Conservation (phyloP, 2,888 invertebrate genomes). For the Meghimatium bilineatum region DNA sequence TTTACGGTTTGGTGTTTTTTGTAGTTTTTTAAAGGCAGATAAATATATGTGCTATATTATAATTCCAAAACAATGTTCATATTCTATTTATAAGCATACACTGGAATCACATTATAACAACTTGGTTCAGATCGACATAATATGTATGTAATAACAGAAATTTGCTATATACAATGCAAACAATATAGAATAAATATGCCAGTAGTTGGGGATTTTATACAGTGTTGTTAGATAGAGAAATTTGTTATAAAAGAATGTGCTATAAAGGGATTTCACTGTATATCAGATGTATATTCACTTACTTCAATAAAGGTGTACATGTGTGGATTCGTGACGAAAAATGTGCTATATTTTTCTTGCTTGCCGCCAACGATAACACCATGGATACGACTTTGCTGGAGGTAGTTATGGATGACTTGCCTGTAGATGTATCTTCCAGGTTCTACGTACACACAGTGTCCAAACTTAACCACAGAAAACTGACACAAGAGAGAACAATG, state of each 20-base stretch:
- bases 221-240: conserved; percentile 63
- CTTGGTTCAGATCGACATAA: too few relatives aligned
- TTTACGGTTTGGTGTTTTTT: too few relatives aligned
- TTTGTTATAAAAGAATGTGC: conserved; percentile 67
- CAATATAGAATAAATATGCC: too few relatives aligned
- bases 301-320: conserved; percentile 57
- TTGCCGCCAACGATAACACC: conserved; percentile 65
- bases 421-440: conserved; percentile 58
- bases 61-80: too few relatives aligned
- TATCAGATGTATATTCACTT: neutral
- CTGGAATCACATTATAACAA: too few relatives aligned
- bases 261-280: conserved; percentile 43
- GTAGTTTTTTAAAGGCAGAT: too few relatives aligned
- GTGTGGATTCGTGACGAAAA: conserved; percentile 67
- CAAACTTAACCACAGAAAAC: conserved; percentile 71
- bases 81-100: too few relatives aligned
- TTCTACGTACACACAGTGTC: conserved; percentile 73
- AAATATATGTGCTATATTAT: too few relatives aligned
- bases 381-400: conserved; percentile 63
- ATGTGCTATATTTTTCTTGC: conserved; percentile 61
- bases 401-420: conserved; percentile 60
- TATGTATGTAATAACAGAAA: too few relatives aligned
- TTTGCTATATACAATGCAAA: too few relatives aligned
- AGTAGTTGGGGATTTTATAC: conserved; percentile 2
- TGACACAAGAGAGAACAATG: too few relatives aligned